Evolutionary conservation across 2,888 invertebrate genomes (phyloP).

Genomic region (Hofmannophila pseudospretella): DNA sequence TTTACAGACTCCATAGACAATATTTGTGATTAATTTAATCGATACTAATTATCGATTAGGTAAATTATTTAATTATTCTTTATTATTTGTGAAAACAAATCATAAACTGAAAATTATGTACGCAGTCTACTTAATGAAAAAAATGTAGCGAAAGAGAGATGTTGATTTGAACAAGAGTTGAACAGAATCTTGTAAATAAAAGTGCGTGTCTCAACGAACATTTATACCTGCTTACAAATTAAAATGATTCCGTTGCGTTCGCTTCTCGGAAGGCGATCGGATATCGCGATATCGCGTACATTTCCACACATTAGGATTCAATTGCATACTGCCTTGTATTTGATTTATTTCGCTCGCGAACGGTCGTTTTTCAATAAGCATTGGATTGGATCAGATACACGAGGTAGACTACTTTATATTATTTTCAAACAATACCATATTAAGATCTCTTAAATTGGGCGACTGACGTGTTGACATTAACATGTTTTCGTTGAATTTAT

Average conservation of each 20-base stretch:
- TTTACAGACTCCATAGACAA: no score
- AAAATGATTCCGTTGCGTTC: constrained; percentile 21
- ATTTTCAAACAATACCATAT: constrained; percentile 24
- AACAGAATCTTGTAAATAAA: no score
- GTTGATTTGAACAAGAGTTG: no score
- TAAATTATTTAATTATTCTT: no score
- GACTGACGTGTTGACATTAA: constrained; percentile 14
- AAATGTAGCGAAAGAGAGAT: no score
- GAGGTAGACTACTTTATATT: constrained; percentile 14
- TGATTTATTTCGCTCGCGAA: constrained; percentile 31
- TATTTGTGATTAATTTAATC: no score
- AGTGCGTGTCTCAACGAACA: constrained; percentile 5
- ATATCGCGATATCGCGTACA: constrained; percentile 34
- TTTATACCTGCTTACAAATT: constrained; percentile 29
- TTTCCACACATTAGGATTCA: constrained; percentile 41
- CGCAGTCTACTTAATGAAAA: no score
- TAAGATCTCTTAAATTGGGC: constrained; percentile 14
- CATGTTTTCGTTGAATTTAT: constrained; percentile 12
- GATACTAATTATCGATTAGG: no score
- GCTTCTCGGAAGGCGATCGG: constrained; percentile 48
- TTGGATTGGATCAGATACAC: constrained; percentile 19
- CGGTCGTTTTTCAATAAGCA: constrained; percentile 25
- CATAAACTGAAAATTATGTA: no score
- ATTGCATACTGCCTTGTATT: constrained; percentile 19
- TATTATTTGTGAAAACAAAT: no score